phyloP scores from a whole-genome alignment of 1,140 invertebrate species.

The Achatina immaculata region DNA sequence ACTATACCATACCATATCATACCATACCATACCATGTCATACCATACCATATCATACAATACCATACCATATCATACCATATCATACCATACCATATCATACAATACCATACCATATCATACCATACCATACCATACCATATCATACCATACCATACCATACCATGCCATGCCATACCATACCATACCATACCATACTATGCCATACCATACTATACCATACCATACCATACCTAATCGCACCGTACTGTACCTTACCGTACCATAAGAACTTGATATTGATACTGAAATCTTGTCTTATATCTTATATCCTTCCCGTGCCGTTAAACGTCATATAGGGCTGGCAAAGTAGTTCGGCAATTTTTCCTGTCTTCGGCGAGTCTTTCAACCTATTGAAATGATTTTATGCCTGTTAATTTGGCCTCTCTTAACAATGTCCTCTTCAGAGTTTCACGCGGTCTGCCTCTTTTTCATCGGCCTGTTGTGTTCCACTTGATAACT shows the following conservation, averaged over 20 bases:
- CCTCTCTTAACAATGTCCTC: too few relatives aligned
- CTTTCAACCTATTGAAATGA: too few relatives aligned
- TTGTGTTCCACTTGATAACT: too few relatives aligned
- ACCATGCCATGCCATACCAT: slow-evolving; percentile 43
- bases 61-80: slow-evolving; percentile 31
- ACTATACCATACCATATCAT: slow-evolving; percentile 27
- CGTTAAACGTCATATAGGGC: too few relatives aligned
- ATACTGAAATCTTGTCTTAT: too few relatives aligned
- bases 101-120: slow-evolving; percentile 40
- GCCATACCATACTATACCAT: slow-evolving; percentile 46
- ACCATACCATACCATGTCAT: slow-evolving; percentile 24
- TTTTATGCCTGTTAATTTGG: too few relatives aligned
- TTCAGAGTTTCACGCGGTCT: too few relatives aligned
- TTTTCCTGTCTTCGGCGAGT: too few relatives aligned
- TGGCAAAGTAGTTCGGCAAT: too few relatives aligned
- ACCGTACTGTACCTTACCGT: slow-evolving; percentile 13
- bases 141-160: slow-evolving; percentile 45
- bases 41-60: background rate
- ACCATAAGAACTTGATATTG: too few relatives aligned
- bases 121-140: slow-evolving; percentile 47
- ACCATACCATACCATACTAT: slow-evolving; percentile 46
- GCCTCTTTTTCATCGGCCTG: too few relatives aligned
- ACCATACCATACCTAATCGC: slow-evolving; percentile 42
- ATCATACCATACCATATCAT: slow-evolving; percentile 38
- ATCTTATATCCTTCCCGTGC: too few relatives aligned